These are phyloP conservation scores for western clawed frog (Xenopus tropicalis) DNA, from an alignment of 2,113 vertebrate species.

Conservation along the genomic window DNA sequence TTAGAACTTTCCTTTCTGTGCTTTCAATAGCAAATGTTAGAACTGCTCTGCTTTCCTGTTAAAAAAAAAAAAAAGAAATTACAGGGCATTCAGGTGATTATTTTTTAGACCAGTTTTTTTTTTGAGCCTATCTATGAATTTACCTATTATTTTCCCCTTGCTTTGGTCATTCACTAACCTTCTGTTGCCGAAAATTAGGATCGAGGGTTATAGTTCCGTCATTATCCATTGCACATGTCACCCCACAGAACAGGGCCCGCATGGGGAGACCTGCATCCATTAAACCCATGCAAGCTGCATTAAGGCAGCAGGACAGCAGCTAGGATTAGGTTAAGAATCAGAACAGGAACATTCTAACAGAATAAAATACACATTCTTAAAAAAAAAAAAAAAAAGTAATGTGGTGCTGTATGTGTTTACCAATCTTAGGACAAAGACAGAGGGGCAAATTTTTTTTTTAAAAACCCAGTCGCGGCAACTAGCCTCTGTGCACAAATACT, in stretches of 20 bases:
- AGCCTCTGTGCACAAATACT: too few species aligned
- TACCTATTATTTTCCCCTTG: too few species aligned
- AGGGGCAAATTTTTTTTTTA: too few species aligned
- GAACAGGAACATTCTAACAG: not conserved
- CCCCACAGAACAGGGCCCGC: constrained; percentile 79
- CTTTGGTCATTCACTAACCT: constrained; percentile 62
- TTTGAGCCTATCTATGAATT: too few species aligned
- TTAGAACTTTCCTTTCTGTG: constrained; percentile 69
- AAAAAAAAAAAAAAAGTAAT: too few species aligned
- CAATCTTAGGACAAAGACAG: too few species aligned
- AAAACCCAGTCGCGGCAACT: too few species aligned
- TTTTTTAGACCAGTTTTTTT: not conserved
- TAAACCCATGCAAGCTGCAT: constrained; percentile 80
- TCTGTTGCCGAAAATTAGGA: constrained; percentile 77
- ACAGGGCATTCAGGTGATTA: not conserved
- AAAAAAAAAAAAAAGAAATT: not conserved
- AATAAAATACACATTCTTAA: too few species aligned
- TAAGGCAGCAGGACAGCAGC: constrained; percentile 82
- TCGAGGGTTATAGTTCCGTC: constrained; percentile 74
- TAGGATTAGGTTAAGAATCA: constrained; percentile 41
- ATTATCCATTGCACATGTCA: constrained; percentile 77
- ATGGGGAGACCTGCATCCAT: constrained; percentile 86
- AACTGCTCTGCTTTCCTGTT: constrained; percentile 77
- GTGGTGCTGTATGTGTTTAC: too few species aligned
- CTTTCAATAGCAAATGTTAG: constrained; percentile 85